These are phyloP conservation scores for Zygogramma bicolorata DNA, from an alignment of 2,888 invertebrate genomes.

Conservation along the genomic window DNA sequence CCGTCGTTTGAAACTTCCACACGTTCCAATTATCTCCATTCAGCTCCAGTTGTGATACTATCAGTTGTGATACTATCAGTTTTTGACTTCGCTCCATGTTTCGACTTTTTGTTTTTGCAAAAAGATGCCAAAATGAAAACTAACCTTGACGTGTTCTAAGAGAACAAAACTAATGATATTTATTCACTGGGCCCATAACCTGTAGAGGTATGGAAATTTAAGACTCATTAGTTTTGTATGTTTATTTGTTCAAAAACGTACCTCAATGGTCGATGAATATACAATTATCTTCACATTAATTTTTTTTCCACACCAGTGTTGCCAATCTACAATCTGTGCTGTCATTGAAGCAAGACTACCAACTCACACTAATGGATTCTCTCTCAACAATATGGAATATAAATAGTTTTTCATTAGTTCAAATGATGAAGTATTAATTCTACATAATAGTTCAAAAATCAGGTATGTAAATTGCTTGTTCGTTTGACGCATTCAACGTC, in stretches of 20 bases:
- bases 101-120: not conserved
- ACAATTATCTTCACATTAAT: not conserved
- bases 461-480: too few relatives aligned
- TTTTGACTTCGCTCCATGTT: not conserved
- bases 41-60: not conserved
- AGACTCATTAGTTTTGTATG: not conserved
- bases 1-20: constrained; percentile 40
- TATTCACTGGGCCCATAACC: constrained; percentile 6
- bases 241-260: not conserved
- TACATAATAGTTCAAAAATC: too few relatives aligned
- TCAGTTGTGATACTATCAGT: too few relatives aligned
- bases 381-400: not conserved
- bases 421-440: too few relatives aligned
- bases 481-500: too few relatives aligned
- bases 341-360: not conserved
- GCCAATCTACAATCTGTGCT: not conserved
- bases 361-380: not conserved
- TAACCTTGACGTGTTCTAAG: not conserved
- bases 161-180: not conserved
- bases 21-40: constrained; percentile 34
- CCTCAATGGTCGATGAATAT: not conserved
- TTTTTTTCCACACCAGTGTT: not conserved
- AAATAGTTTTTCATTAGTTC: too few relatives aligned
- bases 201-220: not conserved
- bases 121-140: not conserved